Evolutionary conservation across 1,140 invertebrate species (phyloP).

Genomic region (Chlorops oryzae): DNA sequence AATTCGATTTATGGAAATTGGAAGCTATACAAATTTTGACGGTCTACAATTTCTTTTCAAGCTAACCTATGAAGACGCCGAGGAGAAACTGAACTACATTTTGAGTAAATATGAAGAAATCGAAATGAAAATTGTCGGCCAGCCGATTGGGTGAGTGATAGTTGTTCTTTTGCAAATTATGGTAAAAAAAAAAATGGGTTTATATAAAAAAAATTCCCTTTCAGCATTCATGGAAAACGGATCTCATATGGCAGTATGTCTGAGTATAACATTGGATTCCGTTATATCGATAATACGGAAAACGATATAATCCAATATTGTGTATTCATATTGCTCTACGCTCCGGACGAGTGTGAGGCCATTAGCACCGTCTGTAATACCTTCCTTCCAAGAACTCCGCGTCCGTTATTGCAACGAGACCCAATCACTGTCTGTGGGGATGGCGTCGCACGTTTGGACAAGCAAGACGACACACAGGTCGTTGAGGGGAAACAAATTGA

Average conservation of each 20-base stretch:
- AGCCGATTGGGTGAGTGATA: conserved; percentile 30
- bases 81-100: conserved; percentile 29
- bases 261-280: conserved; percentile 37
- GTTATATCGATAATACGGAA: conserved; percentile 37
- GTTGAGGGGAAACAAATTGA: no score
- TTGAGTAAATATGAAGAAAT: conserved; percentile 31
- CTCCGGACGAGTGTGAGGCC: conserved; percentile 26
- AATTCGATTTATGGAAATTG: no score
- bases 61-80: conserved; percentile 25
- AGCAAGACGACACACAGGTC: no score
- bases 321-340: conserved; percentile 29
- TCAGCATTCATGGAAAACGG: conserved; percentile 35
- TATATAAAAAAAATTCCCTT: no score
- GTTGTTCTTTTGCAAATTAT: no score
- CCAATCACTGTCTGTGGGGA: conserved; percentile 31
- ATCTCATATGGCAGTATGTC: conserved; percentile 24
- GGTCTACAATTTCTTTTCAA: conserved; percentile 13
- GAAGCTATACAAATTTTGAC: no score
- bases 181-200: no score
- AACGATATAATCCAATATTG: conserved; percentile 40
- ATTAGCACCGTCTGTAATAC: conserved; percentile 34
- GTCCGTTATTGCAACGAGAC: conserved; percentile 30
- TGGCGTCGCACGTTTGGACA: no score
- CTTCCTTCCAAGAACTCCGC: conserved; percentile 31
- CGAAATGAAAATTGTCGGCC: conserved; percentile 34